Base-by-base conservation (phyloP, 2,888 invertebrate genomes). In the Philereme transversata region DNA sequence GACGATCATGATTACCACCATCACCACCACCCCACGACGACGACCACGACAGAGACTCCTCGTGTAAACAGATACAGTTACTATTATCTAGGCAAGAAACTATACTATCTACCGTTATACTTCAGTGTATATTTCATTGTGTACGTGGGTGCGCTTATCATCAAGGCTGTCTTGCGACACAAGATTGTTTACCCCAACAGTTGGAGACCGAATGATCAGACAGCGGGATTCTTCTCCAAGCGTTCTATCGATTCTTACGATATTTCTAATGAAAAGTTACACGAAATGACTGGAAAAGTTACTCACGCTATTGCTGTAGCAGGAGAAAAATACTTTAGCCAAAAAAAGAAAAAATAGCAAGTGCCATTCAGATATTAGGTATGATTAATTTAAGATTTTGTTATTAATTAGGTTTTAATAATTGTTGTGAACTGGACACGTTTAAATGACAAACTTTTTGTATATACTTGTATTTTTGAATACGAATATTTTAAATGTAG, bases 31-130 rank as follows among this genome's bases (percentile, higher is more conserved):
- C 83, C 88, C 1, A 83, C 88, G 60, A 81, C 93, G 1, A 90
- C 92, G 8, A 86, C 88, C 0, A 87, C 93, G 3, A 92, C 89
- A 0, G 93, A 94, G 78, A 92, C 87, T 74, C 93, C 94, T 70
- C 89, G 94, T 79, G 94, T 94, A 6, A 94, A 93, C 74, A 92
- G 88, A 79, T 95, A 95, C 88, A 95, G 95, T 78, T 96, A 96
- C 80, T 96, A 96, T 75, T 96, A 95, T 75, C 90, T 96, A 63
- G 96, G 96, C 4, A 94, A 95, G 71, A 96, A 96, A 75, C 84
- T 96, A 41, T 96, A 96, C 93, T 96, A 96, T 77, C 88, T 96
- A 64, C 96, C 96, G 0, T 82, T 96, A 48, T 96, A 96, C 81
- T 96, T 96, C 78, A 96, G 96, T 77, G 94, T 96, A 9, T 96